These are phyloP conservation scores for Aphrophora alni DNA, from an alignment of 2,888 invertebrate genomes.

Conservation along the genomic window DNA sequence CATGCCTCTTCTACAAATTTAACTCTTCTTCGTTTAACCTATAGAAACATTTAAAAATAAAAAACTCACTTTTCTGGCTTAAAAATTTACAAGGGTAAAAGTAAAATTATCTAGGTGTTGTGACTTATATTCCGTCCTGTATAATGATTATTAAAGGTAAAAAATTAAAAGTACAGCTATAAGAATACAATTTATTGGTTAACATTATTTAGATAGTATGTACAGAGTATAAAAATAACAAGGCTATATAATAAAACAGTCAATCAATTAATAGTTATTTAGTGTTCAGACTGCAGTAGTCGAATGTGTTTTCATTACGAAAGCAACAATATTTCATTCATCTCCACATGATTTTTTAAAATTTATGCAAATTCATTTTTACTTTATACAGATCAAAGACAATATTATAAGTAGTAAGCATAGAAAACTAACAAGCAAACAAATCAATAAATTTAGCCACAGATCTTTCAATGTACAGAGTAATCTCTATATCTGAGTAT, in stretches of 20 bases:
- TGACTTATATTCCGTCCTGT: too few species aligned
- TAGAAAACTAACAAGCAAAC: not conserved
- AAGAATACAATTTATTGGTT: not conserved
- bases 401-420: not conserved
- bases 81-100: too few species aligned
- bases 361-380: not conserved
- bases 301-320: not conserved
- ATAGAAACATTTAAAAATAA: too few species aligned
- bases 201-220: not conserved
- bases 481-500: too few species aligned
- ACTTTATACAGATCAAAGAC: not conserved
- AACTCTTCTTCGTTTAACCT: too few species aligned
- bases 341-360: not conserved
- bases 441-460: too few species aligned
- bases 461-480: too few species aligned
- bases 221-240: not conserved
- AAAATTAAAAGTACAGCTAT: not conserved
- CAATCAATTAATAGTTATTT: not conserved
- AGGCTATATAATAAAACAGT: not conserved
- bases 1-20: too few species aligned
- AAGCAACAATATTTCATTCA: not conserved
- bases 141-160: too few species aligned
- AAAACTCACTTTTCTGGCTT: too few species aligned
- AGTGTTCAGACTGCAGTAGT: not conserved
- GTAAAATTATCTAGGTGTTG: too few species aligned